Evolutionary conservation across 1,140 invertebrate species (phyloP).

Genomic region (Nephotettix cincticeps): DNA sequence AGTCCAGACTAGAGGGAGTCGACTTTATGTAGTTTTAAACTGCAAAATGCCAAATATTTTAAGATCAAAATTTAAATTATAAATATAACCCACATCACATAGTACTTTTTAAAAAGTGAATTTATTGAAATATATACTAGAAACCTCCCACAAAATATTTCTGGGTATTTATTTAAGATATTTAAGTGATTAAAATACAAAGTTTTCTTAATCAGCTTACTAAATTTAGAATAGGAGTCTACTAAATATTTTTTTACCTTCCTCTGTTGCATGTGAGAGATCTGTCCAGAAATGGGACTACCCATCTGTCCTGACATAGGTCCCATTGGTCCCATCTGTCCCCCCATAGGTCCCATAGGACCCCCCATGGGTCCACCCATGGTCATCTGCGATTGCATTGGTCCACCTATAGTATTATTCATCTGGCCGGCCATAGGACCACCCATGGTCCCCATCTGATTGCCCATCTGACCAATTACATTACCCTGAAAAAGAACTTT

Average conservation of each 20-base stretch:
- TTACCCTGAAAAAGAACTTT: constrained; percentile 23
- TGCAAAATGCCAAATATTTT: too few relatives aligned
- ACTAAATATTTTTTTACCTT: constrained; percentile 33
- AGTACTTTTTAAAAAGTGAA: too few relatives aligned
- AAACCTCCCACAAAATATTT: too few relatives aligned
- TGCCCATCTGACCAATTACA: constrained; percentile 52
- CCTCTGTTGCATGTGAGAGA: constrained; percentile 44
- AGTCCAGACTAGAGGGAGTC: too few relatives aligned
- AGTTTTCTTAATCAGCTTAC: too few relatives aligned
- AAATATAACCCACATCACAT: too few relatives aligned
- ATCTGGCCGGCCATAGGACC: constrained; percentile 41
- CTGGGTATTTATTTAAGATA: too few relatives aligned
- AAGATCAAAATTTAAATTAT: too few relatives aligned
- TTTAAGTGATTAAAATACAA: too few relatives aligned
- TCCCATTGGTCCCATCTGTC: constrained; percentile 34
- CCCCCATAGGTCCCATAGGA: constrained; percentile 44
- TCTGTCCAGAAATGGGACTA: constrained; percentile 47
- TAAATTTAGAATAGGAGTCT: too few relatives aligned
- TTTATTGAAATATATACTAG: too few relatives aligned
- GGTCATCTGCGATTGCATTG: constrained; percentile 36
- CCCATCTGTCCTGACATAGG: constrained; percentile 48
- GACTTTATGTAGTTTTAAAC: too few relatives aligned
- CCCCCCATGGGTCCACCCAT: constrained; percentile 36
- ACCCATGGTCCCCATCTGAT: constrained; percentile 30
- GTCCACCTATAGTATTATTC: constrained; percentile 42